These are phyloP conservation scores for Nothura maculosa DNA, from an alignment of 2,797 vertebrate species.

Conservation along the genomic window DNA sequence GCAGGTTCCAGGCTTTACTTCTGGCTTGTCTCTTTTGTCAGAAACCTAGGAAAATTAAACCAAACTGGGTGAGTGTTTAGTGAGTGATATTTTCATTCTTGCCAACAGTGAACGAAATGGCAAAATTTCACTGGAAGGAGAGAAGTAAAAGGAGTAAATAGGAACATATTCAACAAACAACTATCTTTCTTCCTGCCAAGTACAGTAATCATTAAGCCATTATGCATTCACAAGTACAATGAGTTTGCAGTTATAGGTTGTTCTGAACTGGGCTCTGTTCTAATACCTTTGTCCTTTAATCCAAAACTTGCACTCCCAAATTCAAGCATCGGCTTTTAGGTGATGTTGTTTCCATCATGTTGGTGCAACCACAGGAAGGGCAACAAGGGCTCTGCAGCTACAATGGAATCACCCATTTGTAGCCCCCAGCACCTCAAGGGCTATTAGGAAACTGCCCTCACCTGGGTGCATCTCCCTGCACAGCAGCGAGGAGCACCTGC, in stretches of 20 bases:
- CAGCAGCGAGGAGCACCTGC: constrained; percentile 19
- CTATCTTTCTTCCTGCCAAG: not conserved
- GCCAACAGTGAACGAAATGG: not conserved
- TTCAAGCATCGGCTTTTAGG: not conserved
- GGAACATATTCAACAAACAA: not conserved
- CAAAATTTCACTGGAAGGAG: not conserved
- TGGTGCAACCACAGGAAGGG: not conserved
- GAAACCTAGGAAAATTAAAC: constrained; percentile 28
- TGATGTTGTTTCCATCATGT: not conserved
- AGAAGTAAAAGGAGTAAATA: not conserved
- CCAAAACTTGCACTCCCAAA: not conserved
- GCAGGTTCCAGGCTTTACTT: not conserved
- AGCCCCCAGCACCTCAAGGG: not conserved
- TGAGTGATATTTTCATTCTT: not conserved
- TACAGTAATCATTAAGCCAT: not conserved
- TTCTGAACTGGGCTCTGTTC: not conserved
- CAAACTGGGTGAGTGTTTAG: not conserved
- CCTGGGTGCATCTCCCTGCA: not conserved
- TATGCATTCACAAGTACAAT: not conserved
- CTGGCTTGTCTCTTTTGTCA: not conserved
- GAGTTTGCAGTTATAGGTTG: not conserved
- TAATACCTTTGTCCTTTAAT: not conserved
- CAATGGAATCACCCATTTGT: not conserved
- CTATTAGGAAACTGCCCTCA: not conserved
- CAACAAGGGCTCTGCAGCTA: not conserved